Conservation (phyloP, 2,113 vertebrate species). For the Talpa occidentalis region DNA sequence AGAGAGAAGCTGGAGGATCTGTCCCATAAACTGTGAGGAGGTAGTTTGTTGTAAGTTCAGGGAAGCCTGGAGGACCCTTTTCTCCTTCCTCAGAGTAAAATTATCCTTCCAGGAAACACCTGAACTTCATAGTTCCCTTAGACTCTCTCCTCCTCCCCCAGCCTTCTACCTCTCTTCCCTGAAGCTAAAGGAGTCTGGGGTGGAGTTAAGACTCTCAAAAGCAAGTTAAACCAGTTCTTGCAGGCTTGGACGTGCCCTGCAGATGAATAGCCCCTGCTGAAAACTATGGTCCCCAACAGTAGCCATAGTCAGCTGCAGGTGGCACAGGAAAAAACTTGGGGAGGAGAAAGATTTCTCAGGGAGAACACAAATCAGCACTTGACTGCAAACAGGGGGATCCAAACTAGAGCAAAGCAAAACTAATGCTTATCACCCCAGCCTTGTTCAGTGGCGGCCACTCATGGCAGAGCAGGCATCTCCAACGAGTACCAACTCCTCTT, state of each 20-base stretch:
- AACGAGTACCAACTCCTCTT: neutral
- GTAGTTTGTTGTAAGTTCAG: neutral
- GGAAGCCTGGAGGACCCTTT: neutral
- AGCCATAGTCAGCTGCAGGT: neutral
- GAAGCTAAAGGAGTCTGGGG: constrained; percentile 41
- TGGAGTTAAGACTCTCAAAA: constrained; percentile 55
- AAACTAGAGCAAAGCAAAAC: neutral
- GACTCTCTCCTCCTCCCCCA: neutral
- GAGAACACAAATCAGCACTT: neutral
- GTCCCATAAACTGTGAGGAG: neutral
- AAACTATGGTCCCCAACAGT: neutral
- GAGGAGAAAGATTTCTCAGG: neutral
- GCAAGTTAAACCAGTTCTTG: constrained; percentile 70
- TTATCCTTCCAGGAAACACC: neutral
- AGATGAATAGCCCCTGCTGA: neutral
- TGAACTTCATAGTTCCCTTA: constrained; percentile 15
- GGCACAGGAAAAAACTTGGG: neutral
- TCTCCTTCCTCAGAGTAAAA: neutral
- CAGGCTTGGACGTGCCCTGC: neutral
- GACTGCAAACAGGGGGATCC: neutral
- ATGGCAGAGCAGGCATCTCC: neutral
- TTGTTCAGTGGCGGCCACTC: neutral
- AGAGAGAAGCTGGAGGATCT: neutral
- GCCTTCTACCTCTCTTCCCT: neutral
- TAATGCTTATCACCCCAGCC: neutral